These are phyloP conservation scores for Hetaerina americana DNA, from an alignment of 1,140 invertebrate genomes.

Conservation along the genomic window DNA sequence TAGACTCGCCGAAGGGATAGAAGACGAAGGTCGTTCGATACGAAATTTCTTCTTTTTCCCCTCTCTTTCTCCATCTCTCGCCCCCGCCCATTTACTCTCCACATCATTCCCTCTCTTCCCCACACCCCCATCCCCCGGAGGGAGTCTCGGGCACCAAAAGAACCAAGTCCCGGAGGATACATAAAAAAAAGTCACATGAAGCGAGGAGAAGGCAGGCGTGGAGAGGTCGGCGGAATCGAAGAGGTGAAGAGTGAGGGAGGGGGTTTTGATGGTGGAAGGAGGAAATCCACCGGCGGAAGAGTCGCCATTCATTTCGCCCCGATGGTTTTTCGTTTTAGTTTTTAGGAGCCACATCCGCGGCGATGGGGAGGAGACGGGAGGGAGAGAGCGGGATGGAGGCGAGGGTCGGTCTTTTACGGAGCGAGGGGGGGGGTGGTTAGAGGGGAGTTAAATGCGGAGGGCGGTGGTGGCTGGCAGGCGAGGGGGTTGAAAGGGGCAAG, in stretches of 20 bases:
- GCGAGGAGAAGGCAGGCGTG: neutral
- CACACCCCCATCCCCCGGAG: neutral
- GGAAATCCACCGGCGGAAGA: neutral
- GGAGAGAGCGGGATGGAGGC: neutral
- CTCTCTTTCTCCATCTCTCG: neutral
- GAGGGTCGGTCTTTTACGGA: neutral
- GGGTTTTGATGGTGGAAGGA: too few species aligned
- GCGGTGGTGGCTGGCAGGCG: too few species aligned
- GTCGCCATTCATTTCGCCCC: neutral
- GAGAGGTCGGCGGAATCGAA: too few species aligned
- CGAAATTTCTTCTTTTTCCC: neutral
- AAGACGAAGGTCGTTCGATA: neutral
- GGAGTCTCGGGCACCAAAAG: neutral
- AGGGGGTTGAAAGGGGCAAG: too few species aligned
- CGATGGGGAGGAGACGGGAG: too few species aligned
- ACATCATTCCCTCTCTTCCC: neutral
- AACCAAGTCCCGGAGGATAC: neutral
- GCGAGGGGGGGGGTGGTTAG: neutral
- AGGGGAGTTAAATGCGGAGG: neutral
- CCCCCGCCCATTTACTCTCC: neutral
- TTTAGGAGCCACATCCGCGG: neutral
- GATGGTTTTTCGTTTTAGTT: neutral
- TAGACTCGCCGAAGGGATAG: neutral
- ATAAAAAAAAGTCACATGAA: too few species aligned
- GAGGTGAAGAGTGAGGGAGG: neutral